Conservation (phyloP, 1,140 invertebrate genomes). For the Venturia canescens region DNA sequence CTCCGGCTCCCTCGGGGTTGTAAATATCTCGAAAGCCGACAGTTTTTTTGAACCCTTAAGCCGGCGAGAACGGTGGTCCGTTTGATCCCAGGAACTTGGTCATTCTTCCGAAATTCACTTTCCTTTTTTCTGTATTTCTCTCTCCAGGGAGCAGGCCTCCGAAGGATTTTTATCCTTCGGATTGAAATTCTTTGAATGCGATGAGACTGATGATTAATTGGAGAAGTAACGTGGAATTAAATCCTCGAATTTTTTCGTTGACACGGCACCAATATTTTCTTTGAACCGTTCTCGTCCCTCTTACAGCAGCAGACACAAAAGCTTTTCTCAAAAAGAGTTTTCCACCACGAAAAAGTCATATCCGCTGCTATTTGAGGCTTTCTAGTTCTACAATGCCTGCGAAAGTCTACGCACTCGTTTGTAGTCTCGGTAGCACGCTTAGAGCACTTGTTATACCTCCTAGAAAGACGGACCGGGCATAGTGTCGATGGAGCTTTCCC, state of each 20-base stretch:
- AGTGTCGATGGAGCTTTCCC: slow-evolving; percentile 21
- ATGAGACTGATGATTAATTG: no score
- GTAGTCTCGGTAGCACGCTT: not conserved
- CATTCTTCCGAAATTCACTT: no score
- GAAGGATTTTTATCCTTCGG: no score
- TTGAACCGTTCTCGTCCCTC: no score
- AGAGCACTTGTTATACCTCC: slow-evolving; percentile 20
- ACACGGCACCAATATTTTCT: no score
- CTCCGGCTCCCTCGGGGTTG: not conserved
- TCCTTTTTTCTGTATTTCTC: no score
- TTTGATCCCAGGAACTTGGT: not conserved
- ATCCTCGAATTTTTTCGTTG: no score
- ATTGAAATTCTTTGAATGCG: no score
- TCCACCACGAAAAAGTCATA: not conserved
- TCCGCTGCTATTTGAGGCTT: not conserved
- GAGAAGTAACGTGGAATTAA: no score
- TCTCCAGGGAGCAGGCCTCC: no score
- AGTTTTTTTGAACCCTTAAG: slow-evolving; percentile 8
- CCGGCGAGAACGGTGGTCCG: not conserved
- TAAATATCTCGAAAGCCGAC: slow-evolving; percentile 26
- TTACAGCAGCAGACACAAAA: not conserved
- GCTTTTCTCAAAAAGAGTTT: not conserved
- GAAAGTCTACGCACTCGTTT: not conserved
- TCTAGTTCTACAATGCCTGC: not conserved
- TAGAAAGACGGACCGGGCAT: not conserved